phyloP scores from a whole-genome alignment of 2,888 invertebrate genomes.

The Eilema griseolum region DNA sequence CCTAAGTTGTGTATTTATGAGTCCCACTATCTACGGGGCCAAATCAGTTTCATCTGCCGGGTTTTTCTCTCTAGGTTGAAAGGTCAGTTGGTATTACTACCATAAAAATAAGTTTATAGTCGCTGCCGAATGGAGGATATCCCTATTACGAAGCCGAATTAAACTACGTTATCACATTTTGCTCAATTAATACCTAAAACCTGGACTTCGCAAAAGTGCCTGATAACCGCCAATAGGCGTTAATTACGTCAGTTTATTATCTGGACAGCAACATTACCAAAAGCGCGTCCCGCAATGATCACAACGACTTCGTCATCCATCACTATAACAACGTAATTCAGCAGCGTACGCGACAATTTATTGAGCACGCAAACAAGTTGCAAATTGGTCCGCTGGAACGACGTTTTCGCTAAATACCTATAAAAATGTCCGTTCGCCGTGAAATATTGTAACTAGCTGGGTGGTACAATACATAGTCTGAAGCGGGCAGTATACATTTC shows the following conservation, averaged over 20 bases:
- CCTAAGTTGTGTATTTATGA: too few species aligned
- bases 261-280: neutral
- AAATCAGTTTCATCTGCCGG: too few species aligned
- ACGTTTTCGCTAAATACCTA: constrained; percentile 87
- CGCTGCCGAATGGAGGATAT: too few species aligned
- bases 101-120: too few species aligned
- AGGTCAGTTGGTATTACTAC: too few species aligned
- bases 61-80: too few species aligned
- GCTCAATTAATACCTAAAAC: too few species aligned
- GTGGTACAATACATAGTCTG: constrained; percentile 38
- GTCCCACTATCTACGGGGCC: too few species aligned
- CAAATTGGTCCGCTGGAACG: constrained; percentile 84
- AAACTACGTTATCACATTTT: too few species aligned
- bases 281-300: constrained; percentile 23
- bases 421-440: constrained; percentile 84
- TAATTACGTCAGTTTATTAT: neutral
- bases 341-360: constrained; percentile 72
- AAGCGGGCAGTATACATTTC: constrained; percentile 1
- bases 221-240: neutral
- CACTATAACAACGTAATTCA: constrained; percentile 59
- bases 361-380: constrained; percentile 83
- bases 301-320: constrained; percentile 34
- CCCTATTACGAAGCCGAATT: too few species aligned
- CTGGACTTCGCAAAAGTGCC: too few species aligned
- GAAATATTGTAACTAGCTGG: constrained; percentile 81